Evolutionary conservation across 2,113 vertebrate species (phyloP).

Genomic region (Oryzias curvinotus): DNA sequence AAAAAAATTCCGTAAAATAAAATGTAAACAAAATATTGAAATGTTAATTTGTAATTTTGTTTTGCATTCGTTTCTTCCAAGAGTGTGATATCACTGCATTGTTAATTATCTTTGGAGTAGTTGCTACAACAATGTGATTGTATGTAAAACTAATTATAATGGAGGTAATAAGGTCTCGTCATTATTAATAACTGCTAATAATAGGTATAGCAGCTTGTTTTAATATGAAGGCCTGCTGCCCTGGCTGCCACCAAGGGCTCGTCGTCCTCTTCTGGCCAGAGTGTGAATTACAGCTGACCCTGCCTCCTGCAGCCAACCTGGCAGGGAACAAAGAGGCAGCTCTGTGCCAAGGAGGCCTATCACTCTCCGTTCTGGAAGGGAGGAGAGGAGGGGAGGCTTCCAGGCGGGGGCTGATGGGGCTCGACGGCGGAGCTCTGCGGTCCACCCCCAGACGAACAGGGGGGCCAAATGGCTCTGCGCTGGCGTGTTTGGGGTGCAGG

Average conservation of each 20-base stretch:
- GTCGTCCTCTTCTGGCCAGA: slow-evolving; percentile 69
- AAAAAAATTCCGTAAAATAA: too few relatives aligned
- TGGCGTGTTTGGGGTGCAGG: slow-evolving; percentile 1
- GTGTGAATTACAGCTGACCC: slow-evolving; percentile 63
- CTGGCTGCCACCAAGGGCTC: slow-evolving; percentile 19
- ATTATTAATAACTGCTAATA: slow-evolving; percentile 50
- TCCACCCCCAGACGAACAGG: slow-evolving; percentile 34
- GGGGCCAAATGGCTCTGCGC: slow-evolving; percentile 30
- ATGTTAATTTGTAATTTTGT: too few relatives aligned
- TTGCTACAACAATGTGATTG: slow-evolving; percentile 22
- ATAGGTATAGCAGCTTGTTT: slow-evolving; percentile 36
- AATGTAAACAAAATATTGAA: too few relatives aligned
- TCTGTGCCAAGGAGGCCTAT: slow-evolving; percentile 59
- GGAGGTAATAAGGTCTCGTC: slow-evolving; percentile 48
- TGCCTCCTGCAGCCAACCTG: slow-evolving; percentile 49
- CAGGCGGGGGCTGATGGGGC: slow-evolving; percentile 25
- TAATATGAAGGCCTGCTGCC: slow-evolving; percentile 24
- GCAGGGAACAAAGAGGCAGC: slow-evolving; percentile 68
- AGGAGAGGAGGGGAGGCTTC: slow-evolving; percentile 19
- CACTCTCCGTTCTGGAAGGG: slow-evolving; percentile 33
- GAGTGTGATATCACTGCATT: background rate
- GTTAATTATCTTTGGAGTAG: slow-evolving; percentile 1
- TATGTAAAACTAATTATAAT: slow-evolving; percentile 53
- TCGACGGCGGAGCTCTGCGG: slow-evolving; percentile 44
- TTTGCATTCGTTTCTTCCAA: background rate